phyloP scores from a whole-genome alignment of 1,140 invertebrate genomes.

The Formica exsecta region DNA sequence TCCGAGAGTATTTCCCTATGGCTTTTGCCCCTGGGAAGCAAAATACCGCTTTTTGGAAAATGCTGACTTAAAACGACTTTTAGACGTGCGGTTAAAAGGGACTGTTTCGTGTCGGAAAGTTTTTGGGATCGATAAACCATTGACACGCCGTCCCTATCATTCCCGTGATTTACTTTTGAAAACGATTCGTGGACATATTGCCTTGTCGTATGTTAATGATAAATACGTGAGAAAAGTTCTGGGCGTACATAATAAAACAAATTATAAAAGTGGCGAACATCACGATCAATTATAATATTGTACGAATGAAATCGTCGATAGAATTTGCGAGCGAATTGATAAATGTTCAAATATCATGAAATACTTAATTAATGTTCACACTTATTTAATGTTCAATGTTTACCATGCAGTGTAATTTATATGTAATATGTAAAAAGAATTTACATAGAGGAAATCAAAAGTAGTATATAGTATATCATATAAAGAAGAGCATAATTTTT shows the following conservation, averaged over 20 bases:
- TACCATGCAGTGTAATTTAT: slow-evolving; percentile 23
- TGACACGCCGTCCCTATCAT: slow-evolving; percentile 33
- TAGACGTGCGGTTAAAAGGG: slow-evolving; percentile 25
- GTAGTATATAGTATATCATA: slow-evolving; percentile 16
- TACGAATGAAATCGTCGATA: not conserved
- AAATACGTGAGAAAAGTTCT: slow-evolving; percentile 24
- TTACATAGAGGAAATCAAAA: slow-evolving; percentile 52
- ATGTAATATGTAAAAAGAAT: slow-evolving; percentile 7
- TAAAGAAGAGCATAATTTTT: not conserved
- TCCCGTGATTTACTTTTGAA: slow-evolving; percentile 46
- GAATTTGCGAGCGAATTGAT: slow-evolving; percentile 9
- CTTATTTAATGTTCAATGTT: slow-evolving; percentile 38
- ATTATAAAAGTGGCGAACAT: slow-evolving; percentile 16
- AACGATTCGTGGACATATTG: slow-evolving; percentile 58
- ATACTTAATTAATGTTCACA: not conserved
- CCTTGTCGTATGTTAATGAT: slow-evolving; percentile 35
- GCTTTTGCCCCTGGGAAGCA: not conserved
- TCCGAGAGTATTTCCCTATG: not conserved
- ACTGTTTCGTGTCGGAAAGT: slow-evolving; percentile 41
- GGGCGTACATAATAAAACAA: not conserved
- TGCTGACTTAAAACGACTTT: slow-evolving; percentile 24
- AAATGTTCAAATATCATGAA: slow-evolving; percentile 17
- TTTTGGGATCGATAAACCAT: slow-evolving; percentile 47
- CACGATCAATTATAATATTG: slow-evolving; percentile 36
- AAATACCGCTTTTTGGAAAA: slow-evolving; percentile 38